Conservation (phyloP, 2,888 invertebrate species). For the Endotricha flammealis region DNA sequence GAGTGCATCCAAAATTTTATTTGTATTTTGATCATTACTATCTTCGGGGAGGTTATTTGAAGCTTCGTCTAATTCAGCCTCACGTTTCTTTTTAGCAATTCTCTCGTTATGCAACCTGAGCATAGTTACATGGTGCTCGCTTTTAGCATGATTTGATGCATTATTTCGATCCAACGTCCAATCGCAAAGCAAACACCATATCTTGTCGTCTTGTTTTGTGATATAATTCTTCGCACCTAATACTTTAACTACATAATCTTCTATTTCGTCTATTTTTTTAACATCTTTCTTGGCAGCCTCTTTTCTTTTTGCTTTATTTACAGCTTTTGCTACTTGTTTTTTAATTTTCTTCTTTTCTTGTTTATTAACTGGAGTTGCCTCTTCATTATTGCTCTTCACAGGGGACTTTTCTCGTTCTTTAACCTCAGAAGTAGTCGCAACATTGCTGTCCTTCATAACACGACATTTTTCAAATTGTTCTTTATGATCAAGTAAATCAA, state of each 20-base stretch:
- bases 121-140: conserved; percentile 27
- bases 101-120: conserved; percentile 27
- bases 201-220: conserved; percentile 19
- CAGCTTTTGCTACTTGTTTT: no score
- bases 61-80: background rate
- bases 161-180: conserved; percentile 17
- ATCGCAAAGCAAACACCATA: conserved; percentile 31
- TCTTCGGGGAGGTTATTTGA: conserved; percentile 3
- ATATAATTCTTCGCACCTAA: conserved; percentile 8
- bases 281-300: no score
- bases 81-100: conserved; percentile 7
- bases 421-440: background rate
- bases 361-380: no score
- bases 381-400: background rate
- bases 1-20: conserved; percentile 24
- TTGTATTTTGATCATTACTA: conserved; percentile 12
- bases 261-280: background rate
- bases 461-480: conserved; percentile 19
- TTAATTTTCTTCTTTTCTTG: no score
- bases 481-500: conserved; percentile 24
- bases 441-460: background rate
- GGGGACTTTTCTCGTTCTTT: background rate
- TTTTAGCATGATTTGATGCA: conserved; percentile 17
- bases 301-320: no score
- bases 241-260: background rate